Base-by-base conservation (phyloP, 2,888 invertebrate species). In the Apocheima hispidaria region DNA sequence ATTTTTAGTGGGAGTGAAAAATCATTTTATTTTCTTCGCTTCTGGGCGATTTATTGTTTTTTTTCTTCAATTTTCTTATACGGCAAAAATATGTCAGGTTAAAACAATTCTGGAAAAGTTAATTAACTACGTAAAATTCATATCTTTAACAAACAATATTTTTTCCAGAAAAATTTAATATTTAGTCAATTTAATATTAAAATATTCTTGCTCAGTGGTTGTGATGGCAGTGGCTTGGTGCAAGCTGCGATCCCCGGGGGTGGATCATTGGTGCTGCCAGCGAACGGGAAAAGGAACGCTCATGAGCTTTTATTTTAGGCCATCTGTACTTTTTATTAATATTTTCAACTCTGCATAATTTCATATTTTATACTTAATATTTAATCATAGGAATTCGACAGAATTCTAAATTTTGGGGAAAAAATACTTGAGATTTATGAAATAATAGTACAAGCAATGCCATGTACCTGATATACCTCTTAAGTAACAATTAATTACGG, bases 241-340 rank as follows among this genome's bases (percentile, higher is more conserved):
- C 68, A 71, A 66, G 71, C 69, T 66, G 68, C 59, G 69, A 60
- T 56, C 64, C n/a, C 66, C 61, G 64, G 66, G 70, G 65, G 62
- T 55, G 64, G 64, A 16, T 21, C 49, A 20, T 21, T 26, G 4
- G 60, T 60, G 66, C 57, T 70, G 63, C 68, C 63, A 61, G 41
- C 4, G 0, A 23, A 9, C 36, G 38, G 59, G 4, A 44, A 40
- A 43, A 30, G n/a, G 28, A 5, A 21, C 26, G 21, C 21, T 6
- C 4, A 3, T 21, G n/a, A n/a, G 35, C 21, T 6, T 1, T 5
- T 21, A 21, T 41, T 41, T 23, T 0, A 41, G 3, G 16, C n/a
- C 21, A 21, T 10, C 2, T 41, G 12, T n/a, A 20, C 7, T 38
- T 36, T 33, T 35, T 14, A 10, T 1, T 10, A 7, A 5, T 35